phyloP scores from a whole-genome alignment of 1,140 invertebrate species.

The Rhyzopertha dominica region DNA sequence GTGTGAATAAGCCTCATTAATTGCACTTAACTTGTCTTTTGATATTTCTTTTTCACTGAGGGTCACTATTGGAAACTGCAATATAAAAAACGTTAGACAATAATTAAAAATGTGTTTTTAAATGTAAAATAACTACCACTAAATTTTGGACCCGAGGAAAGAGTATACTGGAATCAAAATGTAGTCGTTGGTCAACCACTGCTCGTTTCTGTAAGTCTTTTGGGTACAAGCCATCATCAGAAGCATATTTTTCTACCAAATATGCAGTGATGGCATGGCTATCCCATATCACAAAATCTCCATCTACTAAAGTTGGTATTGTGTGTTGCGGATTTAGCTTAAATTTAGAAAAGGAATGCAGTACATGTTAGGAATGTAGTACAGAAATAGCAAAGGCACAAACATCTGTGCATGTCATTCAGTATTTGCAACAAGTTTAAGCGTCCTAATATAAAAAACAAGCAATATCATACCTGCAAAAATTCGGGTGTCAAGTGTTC shows the following conservation, averaged over 20 bases:
- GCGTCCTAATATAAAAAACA: background rate
- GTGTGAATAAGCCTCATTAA: conserved; percentile 50
- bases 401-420: background rate
- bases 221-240: conserved; percentile 52
- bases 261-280: conserved; percentile 57
- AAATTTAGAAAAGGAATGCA: conserved; percentile 7
- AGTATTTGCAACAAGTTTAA: background rate
- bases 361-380: background rate
- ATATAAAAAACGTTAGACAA: too few relatives aligned
- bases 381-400: background rate
- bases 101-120: too few relatives aligned
- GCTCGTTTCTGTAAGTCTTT: conserved; percentile 51
- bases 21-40: conserved; percentile 32
- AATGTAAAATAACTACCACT: conserved; percentile 12
- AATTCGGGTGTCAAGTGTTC: conserved; percentile 58
- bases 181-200: conserved; percentile 51
- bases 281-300: conserved; percentile 54
- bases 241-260: conserved; percentile 52
- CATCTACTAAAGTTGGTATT: conserved; percentile 61
- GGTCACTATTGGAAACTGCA: conserved; percentile 32
- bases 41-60: conserved; percentile 36
- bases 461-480: conserved; percentile 45
- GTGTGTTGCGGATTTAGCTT: conserved; percentile 62
- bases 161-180: conserved; percentile 53
- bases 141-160: conserved; percentile 33